Base-by-base conservation (phyloP, 2,113 vertebrate genomes). In the Psettodes erumei region DNA sequence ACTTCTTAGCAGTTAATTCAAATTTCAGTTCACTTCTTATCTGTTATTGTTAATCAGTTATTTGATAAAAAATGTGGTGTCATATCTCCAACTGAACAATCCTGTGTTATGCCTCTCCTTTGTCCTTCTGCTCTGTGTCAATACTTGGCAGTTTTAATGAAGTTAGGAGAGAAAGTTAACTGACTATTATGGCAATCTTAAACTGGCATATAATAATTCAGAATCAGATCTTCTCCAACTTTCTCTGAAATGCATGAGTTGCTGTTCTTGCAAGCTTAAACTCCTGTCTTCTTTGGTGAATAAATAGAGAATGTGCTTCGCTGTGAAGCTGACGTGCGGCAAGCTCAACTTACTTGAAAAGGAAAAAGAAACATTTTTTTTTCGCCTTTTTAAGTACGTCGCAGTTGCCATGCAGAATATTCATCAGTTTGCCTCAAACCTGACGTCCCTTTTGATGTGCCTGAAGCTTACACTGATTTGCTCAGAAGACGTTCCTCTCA, bases 341-440 rank as follows among this genome's bases (percentile, higher is more conserved):
- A 2, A 33, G 54, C 30, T 27, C 30, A 48, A 59, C 55, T 62
- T 25, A 48, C 63, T 83, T 79, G 33, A 79, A 82, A 81, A 82
- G 45, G 8, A 27, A 30, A 73, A 50, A n/a, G n/a, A n/a, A n/a
- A n/a, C n/a, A n/a, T n/a, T n/a, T 18, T 53, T 68, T 53, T 63
- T 0, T n/a, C 19, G 71, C 51, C 65, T 79, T 82, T 77, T 70
- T 81, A 73, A 77, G n/a, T n/a, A 64, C 85, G 67, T 81, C 32
- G 48, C 77, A 69, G 77, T 84, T 87, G 82, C 85, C 79, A 62
- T 55, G 71, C 61, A 75, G 82, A 85, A 81, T 86, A 84, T 73
- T 77, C 71, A 84, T 88, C 84, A 80, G 56, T 53, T 67, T 54
- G 71, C 67, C 72, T 81, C 66, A 83, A 77, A 80, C 83, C 71